Percentiles rank a stretch among this genome's conserved stretches.
phyloP scores from a whole-genome alignment of 2,797 vertebrate species.

The Brotogeris chrysoptera region DNA sequence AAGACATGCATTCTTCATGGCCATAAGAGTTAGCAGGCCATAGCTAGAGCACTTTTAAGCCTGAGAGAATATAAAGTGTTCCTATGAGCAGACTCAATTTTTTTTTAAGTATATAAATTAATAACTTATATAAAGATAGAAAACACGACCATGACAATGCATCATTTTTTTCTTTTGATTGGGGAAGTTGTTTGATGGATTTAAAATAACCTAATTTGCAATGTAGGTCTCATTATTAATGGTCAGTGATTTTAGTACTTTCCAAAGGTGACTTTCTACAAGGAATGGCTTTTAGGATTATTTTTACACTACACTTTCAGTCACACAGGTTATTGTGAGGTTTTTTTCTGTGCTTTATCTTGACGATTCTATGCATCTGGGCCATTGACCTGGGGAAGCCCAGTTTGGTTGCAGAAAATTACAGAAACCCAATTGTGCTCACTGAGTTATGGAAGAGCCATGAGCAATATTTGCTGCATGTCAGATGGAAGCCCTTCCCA shows the following conservation, averaged over 20 bases:
- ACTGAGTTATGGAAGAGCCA: constrained; percentile 46
- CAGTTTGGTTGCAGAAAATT: constrained; percentile 43
- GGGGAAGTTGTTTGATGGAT: constrained; percentile 32
- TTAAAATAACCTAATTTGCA: constrained; percentile 45
- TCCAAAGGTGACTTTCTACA: constrained; percentile 54
- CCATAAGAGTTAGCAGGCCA: constrained; percentile 69
- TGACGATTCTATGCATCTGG: not conserved
- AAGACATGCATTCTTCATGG: constrained; percentile 69
- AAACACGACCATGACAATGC: constrained; percentile 2
- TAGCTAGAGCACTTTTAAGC: constrained; percentile 59
- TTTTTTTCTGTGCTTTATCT: not conserved
- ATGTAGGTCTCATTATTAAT: constrained; percentile 41
- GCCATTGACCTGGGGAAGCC: constrained; percentile 35
- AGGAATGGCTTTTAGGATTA: constrained; percentile 12
- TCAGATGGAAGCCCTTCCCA: constrained; percentile 36
- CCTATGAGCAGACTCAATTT: constrained; percentile 9
- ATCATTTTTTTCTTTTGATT: constrained; percentile 11
- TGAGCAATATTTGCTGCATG: constrained; percentile 34
- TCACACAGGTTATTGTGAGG: not conserved
- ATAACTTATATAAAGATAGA: constrained; percentile 60
- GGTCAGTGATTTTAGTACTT: constrained; percentile 63
- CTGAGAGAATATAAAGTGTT: constrained; percentile 47
- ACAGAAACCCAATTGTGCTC: constrained; percentile 29
- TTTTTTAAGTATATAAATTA: constrained; percentile 63
- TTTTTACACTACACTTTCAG: not conserved